Base-by-base conservation (phyloP, 2,113 vertebrate species). In the Terrapene triunguis region DNA sequence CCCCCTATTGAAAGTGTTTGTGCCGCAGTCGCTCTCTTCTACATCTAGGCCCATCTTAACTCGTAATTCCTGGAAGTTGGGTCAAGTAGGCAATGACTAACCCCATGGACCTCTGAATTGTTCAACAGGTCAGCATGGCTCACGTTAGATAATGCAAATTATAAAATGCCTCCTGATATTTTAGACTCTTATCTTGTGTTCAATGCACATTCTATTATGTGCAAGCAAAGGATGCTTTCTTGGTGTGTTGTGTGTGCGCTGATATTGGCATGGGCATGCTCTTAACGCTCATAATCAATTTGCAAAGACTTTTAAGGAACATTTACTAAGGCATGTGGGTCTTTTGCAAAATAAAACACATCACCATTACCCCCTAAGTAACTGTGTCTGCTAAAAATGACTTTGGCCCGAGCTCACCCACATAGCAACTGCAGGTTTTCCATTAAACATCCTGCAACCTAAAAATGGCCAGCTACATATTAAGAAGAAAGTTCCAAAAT, bases 241-340 rank as follows among this genome's bases (percentile, higher is more conserved):
- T 92, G 95, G 82, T 57, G 9, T 84, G 48, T 55, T 27, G 29
- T 83, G 59, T 94, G 24, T 88, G 53, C 42, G 22, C 72, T 91
- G 93, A 94, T 95, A 94, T 65, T 38, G 32, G 1, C 1, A 74
- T 42, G 80, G 84, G 85, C 76, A 2, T 0, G 69, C 59, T 90
- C 85, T 90, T 51, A 76, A 82, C 47, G 65, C 42, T 42, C 80
- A 10, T 82, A 55, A 84, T 84, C 55, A 8, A 80, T 81, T 92
- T 87, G 83, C 81, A 83, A 91, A 95, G 83, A 78, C 16, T 14
- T 80, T 83, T 92, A 88, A 22, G 92, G 95, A 97, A 87, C 83
- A 89, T 89, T 92, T 95, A 86, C 85, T 54, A 83, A 6, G 32
- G 11, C 88, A 29, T 79, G 19, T 42, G 19, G 10, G 10, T 42